Conservation (phyloP, 1,140 invertebrate genomes). For the Mamestra configurata region DNA sequence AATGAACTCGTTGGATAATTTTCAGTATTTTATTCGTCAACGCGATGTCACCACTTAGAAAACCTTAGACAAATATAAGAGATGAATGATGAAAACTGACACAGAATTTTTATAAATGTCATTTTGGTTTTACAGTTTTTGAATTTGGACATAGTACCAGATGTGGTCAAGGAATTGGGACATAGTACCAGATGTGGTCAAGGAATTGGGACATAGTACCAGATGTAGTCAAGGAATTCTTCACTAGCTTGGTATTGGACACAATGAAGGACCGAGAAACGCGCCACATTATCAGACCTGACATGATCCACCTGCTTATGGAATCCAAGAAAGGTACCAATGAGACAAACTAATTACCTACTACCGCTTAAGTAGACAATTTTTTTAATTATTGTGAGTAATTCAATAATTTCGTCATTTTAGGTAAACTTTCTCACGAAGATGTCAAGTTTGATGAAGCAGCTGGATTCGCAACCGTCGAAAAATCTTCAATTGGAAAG, state of each 20-base stretch:
- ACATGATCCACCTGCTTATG: slow-evolving; percentile 79
- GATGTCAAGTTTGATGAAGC: slow-evolving; percentile 67
- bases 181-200: background rate
- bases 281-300: slow-evolving; percentile 66
- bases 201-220: slow-evolving; percentile 68
- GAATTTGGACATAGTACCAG: background rate
- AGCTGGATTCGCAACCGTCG: slow-evolving; percentile 82
- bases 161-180: slow-evolving; percentile 10
- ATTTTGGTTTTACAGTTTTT: background rate
- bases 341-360: too few relatives aligned
- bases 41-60: too few relatives aligned
- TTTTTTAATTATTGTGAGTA: too few relatives aligned
- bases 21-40: too few relatives aligned
- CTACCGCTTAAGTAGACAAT: too few relatives aligned
- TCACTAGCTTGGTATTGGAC: slow-evolving; percentile 82
- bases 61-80: too few relatives aligned
- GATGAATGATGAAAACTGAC: too few relatives aligned
- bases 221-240: slow-evolving; percentile 79
- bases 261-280: slow-evolving; percentile 83
- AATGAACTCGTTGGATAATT: too few relatives aligned
- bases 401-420: too few relatives aligned
- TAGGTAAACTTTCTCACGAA: slow-evolving; percentile 62
- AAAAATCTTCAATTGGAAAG: slow-evolving; percentile 77
- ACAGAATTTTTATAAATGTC: too few relatives aligned
- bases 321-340: slow-evolving; percentile 62